Base-by-base conservation (phyloP, 1,140 invertebrate genomes). In the Anthonomus grandis region DNA sequence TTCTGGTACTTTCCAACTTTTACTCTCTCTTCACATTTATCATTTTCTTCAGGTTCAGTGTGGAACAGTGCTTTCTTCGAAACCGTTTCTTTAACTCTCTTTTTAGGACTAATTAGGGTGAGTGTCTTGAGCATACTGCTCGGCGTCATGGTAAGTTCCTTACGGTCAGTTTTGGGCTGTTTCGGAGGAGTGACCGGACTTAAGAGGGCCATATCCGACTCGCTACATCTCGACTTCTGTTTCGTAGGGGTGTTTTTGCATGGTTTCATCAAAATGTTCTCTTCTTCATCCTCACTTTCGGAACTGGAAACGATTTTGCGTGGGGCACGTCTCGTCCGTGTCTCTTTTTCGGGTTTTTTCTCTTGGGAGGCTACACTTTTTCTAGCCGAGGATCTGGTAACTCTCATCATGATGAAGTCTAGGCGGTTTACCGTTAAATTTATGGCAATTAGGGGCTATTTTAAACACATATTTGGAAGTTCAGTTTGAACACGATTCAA, bases 1-100 rank as follows among this genome's bases (percentile, higher is more conserved):
- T 74, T 78, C 47, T 78, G 76, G 63, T 82, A 84, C 17, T 48
- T 36, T 37, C 38, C 34, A 22, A 23, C 5, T 23, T 52, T 9
- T 44, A 21, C 39, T 12, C 15, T 19, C 6, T 39, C 24, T n/a
- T 27, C 27, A 47, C 2, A 10, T 15, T 18, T 13, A 24, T 9
- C 34, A 12, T 46, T 24, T 25, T 44, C 34, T 63, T 50, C 15
- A 62, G 45, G 2, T 39, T 57, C 36, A 53, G 59, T 17, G 34
- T 24, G 31, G 17, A 42, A 42, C 21, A 31, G 25, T 2, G 34
- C 15, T 38, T 37, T 47, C 42, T 25, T 57, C 10, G 36, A 23
- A 9, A 10, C 1, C 5, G 10, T 15, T 18, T 21, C 13, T 2
- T 13, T 22, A 9, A n/a, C 48, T 9, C 53, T 54, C 48, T 63